These are phyloP conservation scores for Gymnopithys bicolor DNA, from an alignment of 2,797 vertebrate genomes.

Conservation along the genomic window DNA sequence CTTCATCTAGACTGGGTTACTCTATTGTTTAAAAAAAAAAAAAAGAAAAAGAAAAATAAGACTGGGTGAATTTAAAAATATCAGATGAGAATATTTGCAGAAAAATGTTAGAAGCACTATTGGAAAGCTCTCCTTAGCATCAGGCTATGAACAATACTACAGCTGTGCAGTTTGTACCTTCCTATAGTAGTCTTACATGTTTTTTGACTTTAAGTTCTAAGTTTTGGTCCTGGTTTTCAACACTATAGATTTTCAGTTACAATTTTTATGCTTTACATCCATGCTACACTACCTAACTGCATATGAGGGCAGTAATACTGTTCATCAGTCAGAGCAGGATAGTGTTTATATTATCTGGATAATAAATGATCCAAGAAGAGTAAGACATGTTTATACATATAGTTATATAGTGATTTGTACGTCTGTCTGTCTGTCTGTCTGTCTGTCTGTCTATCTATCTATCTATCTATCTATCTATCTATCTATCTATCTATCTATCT, in stretches of 20 bases:
- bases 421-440: too few relatives aligned
- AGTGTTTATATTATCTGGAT: background rate
- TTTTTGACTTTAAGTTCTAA: background rate
- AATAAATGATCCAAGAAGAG: background rate
- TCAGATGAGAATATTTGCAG: background rate
- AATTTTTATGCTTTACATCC: background rate
- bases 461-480: too few relatives aligned
- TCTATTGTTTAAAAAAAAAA: background rate
- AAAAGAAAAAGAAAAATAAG: background rate
- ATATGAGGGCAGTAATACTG: background rate
- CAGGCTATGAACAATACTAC: background rate
- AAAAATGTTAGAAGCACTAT: background rate
- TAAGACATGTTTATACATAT: background rate
- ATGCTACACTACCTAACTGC: background rate
- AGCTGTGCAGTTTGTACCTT: background rate
- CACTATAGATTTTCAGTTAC: background rate
- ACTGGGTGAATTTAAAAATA: background rate
- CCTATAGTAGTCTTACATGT: background rate
- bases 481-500: too few relatives aligned
- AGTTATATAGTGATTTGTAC: background rate
- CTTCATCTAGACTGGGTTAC: background rate
- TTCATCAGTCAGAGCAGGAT: background rate
- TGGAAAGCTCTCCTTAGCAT: background rate
- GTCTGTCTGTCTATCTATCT: too few relatives aligned
- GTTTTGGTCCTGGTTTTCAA: background rate